Evolutionary conservation across 2,797 vertebrate species (phyloP).

Genomic region (Masticophis lateralis): DNA sequence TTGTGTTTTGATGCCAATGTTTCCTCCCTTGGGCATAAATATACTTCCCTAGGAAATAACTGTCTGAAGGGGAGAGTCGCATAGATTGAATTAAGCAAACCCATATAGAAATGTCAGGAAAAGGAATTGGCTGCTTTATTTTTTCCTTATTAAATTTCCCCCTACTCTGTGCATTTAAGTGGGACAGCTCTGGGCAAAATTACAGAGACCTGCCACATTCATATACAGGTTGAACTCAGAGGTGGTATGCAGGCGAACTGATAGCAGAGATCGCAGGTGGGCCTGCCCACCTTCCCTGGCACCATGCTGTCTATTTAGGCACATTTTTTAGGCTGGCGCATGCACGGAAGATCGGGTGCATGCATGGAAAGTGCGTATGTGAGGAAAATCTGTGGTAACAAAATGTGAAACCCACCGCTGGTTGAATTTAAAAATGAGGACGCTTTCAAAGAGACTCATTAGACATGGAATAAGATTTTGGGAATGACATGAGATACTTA

Average conservation of each 20-base stretch:
- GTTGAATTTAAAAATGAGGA: not conserved
- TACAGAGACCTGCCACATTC: not conserved
- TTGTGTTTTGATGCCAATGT: not conserved
- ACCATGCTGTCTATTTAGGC: no score
- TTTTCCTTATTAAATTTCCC: not conserved
- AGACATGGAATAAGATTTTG: not conserved
- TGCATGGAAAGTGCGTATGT: no score
- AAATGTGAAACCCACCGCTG: no score
- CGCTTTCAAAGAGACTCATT: fast-evolving
- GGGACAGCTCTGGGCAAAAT: fast-evolving
- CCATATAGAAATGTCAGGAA: not conserved
- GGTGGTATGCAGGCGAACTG: no score
- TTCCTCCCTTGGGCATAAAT: not conserved
- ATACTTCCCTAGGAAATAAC: not conserved
- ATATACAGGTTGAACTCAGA: not conserved
- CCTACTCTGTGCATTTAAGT: fast-evolving
- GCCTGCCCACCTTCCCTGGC: no score
- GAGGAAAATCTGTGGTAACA: no score
- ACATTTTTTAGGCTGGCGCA: no score
- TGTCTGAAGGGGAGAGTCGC: not conserved
- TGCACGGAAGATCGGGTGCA: no score
- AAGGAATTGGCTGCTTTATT: not conserved
- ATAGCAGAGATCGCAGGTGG: no score
- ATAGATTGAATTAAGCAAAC: not conserved
- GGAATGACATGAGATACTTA: not conserved